Percentiles rank a stretch among this genome's conserved stretches.
Evolutionary conservation across 1,140 invertebrate species (phyloP).

Genomic region (Antheraea pernyi): DNA sequence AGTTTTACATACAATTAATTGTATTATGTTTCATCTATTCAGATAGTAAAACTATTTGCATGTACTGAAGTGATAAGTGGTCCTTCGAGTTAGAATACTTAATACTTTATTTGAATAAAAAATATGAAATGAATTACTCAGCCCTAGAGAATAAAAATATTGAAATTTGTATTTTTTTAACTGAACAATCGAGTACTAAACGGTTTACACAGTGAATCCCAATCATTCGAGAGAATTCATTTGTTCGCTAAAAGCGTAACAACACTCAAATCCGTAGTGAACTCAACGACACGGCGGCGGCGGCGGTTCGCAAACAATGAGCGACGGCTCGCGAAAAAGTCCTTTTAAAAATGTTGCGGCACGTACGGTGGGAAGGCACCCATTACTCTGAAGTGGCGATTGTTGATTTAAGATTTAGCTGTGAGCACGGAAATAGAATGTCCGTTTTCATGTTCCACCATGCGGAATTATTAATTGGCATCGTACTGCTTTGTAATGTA

Average conservation of each 20-base stretch:
- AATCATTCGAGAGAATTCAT: constrained; percentile 69
- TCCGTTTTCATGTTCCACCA: neutral
- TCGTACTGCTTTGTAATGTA: neutral
- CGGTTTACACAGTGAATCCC: constrained; percentile 63
- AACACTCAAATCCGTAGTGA: constrained; percentile 48
- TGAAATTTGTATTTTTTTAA: neutral
- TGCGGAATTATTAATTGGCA: neutral
- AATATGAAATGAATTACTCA: neutral
- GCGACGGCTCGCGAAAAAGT: constrained; percentile 73
- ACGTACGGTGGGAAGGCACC: constrained; percentile 69
- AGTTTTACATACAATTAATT: no score
- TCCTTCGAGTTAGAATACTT: no score
- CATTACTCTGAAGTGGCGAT: constrained; percentile 65
- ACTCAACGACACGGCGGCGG: constrained; percentile 10
- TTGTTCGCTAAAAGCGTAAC: constrained; percentile 72
- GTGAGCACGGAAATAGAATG: constrained; percentile 28
- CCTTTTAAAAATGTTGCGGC: constrained; percentile 78
- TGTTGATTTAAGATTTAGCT: constrained; percentile 71
- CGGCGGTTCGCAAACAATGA: constrained; percentile 61
- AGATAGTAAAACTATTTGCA: no score
- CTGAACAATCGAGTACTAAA: constrained; percentile 49
- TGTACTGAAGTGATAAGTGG: no score
- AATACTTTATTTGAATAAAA: neutral
- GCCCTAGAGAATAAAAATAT: neutral
- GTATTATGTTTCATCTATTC: no score